phyloP scores from a whole-genome alignment of 2,113 vertebrate genomes.

The Myotis davidii region DNA sequence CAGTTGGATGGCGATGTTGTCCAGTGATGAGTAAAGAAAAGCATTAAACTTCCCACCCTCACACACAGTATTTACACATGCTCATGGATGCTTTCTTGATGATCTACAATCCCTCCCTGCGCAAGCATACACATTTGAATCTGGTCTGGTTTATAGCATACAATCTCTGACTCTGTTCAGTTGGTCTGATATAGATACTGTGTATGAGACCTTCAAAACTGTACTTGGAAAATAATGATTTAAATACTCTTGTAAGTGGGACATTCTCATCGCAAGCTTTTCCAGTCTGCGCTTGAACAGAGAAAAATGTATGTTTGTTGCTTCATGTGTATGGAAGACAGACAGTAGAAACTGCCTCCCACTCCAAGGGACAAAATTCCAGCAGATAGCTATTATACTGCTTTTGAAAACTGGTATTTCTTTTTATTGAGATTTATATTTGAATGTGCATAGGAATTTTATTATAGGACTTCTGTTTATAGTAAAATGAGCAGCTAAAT shows the following conservation, averaged over 20 bases:
- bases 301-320: background rate
- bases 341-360: background rate
- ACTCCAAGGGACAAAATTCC: background rate
- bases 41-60: background rate
- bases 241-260: background rate
- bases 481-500: background rate
- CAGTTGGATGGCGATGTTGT: background rate
- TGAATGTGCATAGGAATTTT: background rate
- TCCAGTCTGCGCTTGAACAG: background rate
- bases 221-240: background rate
- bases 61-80: background rate
- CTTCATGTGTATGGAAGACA: background rate
- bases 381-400: background rate
- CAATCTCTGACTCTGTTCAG: background rate
- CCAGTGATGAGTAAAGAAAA: background rate
- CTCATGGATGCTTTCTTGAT: background rate
- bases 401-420: background rate
- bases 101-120: background rate
- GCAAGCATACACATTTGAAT: background rate
- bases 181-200: background rate
- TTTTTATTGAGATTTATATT: constrained; percentile 31
- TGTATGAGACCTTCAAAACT: background rate
- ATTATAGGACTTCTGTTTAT: constrained; percentile 7
- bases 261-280: background rate
- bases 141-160: background rate